Evolutionary conservation across 2,797 vertebrate genomes (phyloP).

Genomic region (Hirundo rustica): DNA sequence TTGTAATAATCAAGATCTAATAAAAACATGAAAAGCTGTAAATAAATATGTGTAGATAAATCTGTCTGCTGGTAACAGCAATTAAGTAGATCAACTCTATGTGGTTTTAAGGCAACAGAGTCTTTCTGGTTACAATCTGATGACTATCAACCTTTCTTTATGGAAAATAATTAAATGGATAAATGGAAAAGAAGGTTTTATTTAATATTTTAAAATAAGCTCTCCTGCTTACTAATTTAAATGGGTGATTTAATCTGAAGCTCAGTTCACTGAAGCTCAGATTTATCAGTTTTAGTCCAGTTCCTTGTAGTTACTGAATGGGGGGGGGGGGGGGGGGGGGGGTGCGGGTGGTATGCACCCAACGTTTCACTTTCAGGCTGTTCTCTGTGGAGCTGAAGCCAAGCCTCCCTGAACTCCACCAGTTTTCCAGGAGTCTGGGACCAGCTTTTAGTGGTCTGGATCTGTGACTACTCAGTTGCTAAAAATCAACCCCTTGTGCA

Average conservation of each 20-base stretch:
- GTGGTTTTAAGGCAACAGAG: not conserved
- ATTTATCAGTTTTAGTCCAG: not conserved
- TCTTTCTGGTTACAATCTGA: not conserved
- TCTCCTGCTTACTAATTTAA: constrained; percentile 16
- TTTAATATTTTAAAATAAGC: constrained; percentile 13
- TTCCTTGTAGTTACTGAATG: not conserved
- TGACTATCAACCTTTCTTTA: constrained; percentile 9
- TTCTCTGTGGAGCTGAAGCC: not conserved
- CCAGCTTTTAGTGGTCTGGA: not conserved
- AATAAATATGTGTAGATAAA: not conserved
- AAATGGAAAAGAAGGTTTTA: not conserved
- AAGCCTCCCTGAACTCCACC: not conserved
- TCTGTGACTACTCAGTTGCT: not conserved
- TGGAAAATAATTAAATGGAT: constrained; percentile 17
- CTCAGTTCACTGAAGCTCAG: not conserved
- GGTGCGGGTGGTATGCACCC: not conserved
- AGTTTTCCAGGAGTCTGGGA: not conserved
- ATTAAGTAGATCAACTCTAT: not conserved
- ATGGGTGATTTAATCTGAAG: constrained; percentile 44
- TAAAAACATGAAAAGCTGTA: not conserved
- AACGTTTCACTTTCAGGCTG: not conserved
- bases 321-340: not conserved
- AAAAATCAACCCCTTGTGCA: not conserved
- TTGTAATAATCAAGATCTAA: not conserved
- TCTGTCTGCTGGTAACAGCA: not conserved